A percentile compares a stretch with the other conserved stretches of the same genome.
Conservation (phyloP, 53 echinoderm and acorn worm species). For the Paracentrotus lividus region DNA sequence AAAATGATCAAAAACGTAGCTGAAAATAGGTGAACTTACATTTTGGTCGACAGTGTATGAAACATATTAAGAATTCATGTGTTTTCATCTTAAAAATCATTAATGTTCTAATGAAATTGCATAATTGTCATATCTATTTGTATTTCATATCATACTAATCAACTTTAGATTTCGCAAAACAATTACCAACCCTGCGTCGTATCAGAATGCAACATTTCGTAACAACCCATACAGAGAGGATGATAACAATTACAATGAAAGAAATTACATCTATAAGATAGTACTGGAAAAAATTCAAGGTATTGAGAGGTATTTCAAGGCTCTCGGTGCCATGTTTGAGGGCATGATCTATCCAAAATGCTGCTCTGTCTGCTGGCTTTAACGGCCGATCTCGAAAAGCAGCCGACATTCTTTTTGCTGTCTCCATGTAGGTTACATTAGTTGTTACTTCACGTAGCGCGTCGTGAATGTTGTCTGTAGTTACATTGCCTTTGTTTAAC, state of each 20-base stretch:
- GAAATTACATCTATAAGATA: slow-evolving; percentile 77
- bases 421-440: slow-evolving; percentile 66
- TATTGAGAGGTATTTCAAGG: slow-evolving; percentile 64
- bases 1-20: no score
- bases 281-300: slow-evolving; percentile 78
- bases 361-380: slow-evolving; percentile 74
- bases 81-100: no score
- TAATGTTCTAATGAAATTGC: no score
- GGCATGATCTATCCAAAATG: slow-evolving; percentile 80
- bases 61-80: no score
- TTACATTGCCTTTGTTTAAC: slow-evolving; percentile 67
- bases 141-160: no score
- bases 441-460: slow-evolving; percentile 73
- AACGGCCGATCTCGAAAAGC: slow-evolving; percentile 69
- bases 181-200: neutral
- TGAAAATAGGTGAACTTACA: no score
- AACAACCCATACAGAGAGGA: neutral
- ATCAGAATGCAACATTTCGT: neutral
- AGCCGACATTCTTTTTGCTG: slow-evolving; percentile 64
- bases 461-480: slow-evolving; percentile 58
- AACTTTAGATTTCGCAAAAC: neutral
- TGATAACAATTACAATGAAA: slow-evolving; percentile 34
- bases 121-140: no score
- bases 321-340: slow-evolving; percentile 74
- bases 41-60: no score